Conservation (phyloP, 2,113 vertebrate genomes). For the Tragelaphus strepsiceros region DNA sequence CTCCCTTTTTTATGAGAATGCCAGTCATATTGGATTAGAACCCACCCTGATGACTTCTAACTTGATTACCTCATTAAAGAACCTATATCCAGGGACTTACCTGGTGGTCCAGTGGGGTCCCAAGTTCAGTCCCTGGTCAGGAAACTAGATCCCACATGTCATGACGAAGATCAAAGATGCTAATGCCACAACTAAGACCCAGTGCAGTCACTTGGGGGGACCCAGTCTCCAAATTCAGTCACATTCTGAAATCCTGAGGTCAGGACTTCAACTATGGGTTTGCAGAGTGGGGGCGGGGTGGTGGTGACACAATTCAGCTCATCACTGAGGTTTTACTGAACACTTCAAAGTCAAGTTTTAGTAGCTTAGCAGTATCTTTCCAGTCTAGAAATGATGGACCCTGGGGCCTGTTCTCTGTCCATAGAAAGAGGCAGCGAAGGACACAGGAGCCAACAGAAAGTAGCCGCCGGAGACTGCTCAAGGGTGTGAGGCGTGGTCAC, state of each 20-base stretch:
- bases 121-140: background rate
- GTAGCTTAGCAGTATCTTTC: background rate
- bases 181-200: background rate
- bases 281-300: too few relatives aligned
- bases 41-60: background rate
- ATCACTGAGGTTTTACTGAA: background rate
- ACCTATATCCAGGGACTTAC: background rate
- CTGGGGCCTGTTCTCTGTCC: background rate
- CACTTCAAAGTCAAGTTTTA: background rate
- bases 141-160: background rate
- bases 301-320: background rate
- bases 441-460: background rate
- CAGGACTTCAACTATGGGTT: background rate
- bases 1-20: background rate
- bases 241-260: background rate
- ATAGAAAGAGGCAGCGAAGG: background rate
- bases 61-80: background rate
- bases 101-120: background rate
- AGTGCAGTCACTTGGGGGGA: background rate
- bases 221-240: background rate
- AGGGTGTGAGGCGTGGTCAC: background rate
- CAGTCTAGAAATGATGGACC: rapidly evolving
- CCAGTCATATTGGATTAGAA: background rate
- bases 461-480: background rate
- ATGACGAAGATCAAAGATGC: background rate